Base-by-base conservation (phyloP, 1,140 invertebrate species). In the Drosophila nikananu region DNA sequence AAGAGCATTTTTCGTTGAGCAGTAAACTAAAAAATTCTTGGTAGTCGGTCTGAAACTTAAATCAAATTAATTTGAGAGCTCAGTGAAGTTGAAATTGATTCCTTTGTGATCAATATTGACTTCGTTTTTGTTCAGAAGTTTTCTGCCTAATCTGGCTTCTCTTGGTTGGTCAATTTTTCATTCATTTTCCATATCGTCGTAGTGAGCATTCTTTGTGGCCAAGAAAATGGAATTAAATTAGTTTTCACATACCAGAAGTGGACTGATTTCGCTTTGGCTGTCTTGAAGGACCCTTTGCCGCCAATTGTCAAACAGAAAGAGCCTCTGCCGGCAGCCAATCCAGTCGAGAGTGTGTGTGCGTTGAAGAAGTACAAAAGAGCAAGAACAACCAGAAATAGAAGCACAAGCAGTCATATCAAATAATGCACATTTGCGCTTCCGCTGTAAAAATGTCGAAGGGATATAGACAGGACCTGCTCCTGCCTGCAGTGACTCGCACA, bases 351-450 rank as follows among this genome's bases (percentile, higher is more conserved):
- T 73, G 66, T 71, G 70, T 41, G 46, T 62, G 48, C 13, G 9
- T 25, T 15, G 5, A 12, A 55, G 32, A 39, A 39, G 21, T 39
- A 58, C 39, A 55, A 60, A 58, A 59, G 41, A 30, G 27, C 54
- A 79, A 17, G 41, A 79, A 55, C 49, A 75, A 52, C 17, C 54
- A 49, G 25, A 15, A 48, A 41, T n/a, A 46, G 60, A 48, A 55
- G 75, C 59, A 70, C 42, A 32, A 32, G 27, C n/a, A 77, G 54
- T 64, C 65, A 68, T 79, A 89, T 81, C 63, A 82, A 89, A 89
- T 90, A 80, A 83, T 90, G 86, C 86, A 90, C 81, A 90, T 90
- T 89, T 82, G 76, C 81, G 86, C 65, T 90, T 84, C 63, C 71
- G 64, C 42, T 90, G 46, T 71, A 44, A 67, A 67, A 80, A 78